These are phyloP conservation scores for Eupeodes latifasciatus DNA, from an alignment of 2,888 invertebrate species.

Conservation along the genomic window DNA sequence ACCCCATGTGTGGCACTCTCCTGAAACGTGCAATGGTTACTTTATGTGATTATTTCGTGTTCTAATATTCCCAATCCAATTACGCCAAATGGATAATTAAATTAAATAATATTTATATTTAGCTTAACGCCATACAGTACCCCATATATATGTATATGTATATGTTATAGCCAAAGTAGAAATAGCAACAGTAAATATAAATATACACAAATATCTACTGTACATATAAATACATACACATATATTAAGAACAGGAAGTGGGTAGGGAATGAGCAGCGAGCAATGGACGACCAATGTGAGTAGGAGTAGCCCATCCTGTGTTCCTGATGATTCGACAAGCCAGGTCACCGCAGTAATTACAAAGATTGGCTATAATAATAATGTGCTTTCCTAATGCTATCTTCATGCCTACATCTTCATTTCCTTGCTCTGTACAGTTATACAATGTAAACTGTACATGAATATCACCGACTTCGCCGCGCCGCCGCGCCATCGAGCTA, in stretches of 20 bases:
- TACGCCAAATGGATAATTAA: slow-evolving; percentile 75
- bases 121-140: slow-evolving; percentile 60
- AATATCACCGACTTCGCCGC: no score
- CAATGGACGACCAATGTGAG: not conserved
- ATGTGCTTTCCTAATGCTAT: slow-evolving; percentile 27
- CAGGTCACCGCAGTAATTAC: slow-evolving; percentile 62
- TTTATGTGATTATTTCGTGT: slow-evolving; percentile 74
- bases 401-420: not conserved
- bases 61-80: slow-evolving; percentile 76
- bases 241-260: not conserved
- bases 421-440: not conserved
- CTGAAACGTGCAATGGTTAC: slow-evolving; percentile 73
- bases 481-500: no score
- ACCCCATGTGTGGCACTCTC: slow-evolving; percentile 58
- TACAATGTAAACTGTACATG: not conserved
- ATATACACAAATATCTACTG: not conserved
- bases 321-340: slow-evolving; percentile 2
- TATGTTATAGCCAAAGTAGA: not conserved
- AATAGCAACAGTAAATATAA: slow-evolving; percentile 13
- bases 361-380: slow-evolving; percentile 68
- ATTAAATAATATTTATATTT: slow-evolving; percentile 75
- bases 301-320: slow-evolving; percentile 1
- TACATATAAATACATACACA: not conserved
- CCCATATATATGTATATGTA: not conserved
- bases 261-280: not conserved